phyloP scores from a whole-genome alignment of 1,140 invertebrate genomes.

The Notospermus geniculatus region DNA sequence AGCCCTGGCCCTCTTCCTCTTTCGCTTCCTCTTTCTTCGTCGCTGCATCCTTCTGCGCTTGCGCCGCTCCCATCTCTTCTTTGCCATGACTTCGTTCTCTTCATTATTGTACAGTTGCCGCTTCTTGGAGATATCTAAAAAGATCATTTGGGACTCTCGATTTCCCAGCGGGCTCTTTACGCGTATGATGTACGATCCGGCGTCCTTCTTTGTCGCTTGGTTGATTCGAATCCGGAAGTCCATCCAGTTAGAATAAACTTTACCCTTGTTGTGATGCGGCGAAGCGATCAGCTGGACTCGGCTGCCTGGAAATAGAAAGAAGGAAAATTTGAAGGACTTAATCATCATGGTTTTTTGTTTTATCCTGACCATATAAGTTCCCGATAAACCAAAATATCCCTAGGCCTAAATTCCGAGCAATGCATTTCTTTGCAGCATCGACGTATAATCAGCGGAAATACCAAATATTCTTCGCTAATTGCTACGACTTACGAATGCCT shows the following conservation, averaged over 20 bases:
- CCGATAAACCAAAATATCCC: no score
- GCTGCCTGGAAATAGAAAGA: no score
- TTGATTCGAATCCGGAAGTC: not conserved
- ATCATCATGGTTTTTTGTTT: no score
- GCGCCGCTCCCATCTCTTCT: not conserved
- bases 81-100: conserved; percentile 1
- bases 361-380: no score
- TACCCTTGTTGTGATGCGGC: not conserved
- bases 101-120: not conserved
- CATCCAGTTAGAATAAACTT: not conserved
- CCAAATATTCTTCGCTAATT: no score
- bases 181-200: conserved; percentile 1
- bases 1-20: no score
- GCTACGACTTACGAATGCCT: no score
- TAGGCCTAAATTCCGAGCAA: no score
- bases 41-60: not conserved
- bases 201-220: not conserved
- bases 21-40: not conserved
- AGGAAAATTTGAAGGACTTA: no score
- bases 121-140: conserved; percentile 1
- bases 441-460: no score
- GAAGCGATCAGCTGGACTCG: not conserved
- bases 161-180: not conserved
- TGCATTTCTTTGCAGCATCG: no score
- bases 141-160: conserved; percentile 3